Evolutionary conservation across 2,113 vertebrate genomes (phyloP).

Genomic region (Tupaia chinensis): DNA sequence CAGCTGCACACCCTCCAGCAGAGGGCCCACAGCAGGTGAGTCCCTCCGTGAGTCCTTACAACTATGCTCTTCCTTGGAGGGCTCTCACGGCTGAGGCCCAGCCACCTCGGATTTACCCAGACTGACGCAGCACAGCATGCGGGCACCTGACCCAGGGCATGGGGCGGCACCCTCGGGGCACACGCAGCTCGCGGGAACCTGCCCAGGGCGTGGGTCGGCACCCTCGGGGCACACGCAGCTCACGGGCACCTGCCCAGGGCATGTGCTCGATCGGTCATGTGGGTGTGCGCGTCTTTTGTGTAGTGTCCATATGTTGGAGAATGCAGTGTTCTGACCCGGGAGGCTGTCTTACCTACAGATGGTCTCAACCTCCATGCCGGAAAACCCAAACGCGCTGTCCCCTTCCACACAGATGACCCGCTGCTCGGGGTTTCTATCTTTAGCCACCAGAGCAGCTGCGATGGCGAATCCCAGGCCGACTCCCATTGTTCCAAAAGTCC

Average conservation of each 20-base stretch:
- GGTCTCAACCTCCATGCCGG: conserved; percentile 98
- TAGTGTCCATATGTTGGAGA: background rate
- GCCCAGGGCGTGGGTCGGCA: no score
- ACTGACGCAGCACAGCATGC: no score
- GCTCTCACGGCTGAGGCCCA: no score
- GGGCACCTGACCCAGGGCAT: no score
- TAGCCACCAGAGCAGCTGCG: conserved; percentile 93
- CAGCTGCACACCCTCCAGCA: no score
- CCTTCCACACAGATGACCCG: conserved; percentile 95
- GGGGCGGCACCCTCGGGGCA: no score
- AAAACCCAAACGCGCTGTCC: conserved; percentile 98
- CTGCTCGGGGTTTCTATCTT: conserved; percentile 82
- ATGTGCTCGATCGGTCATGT: no score
- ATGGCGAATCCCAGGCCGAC: conserved; percentile 97
- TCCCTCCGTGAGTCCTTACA: background rate
- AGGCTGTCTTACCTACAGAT: conserved; percentile 93
- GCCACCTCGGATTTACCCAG: no score
- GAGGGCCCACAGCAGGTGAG: background rate
- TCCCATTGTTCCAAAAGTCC: conserved; percentile 98
- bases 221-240: no score
- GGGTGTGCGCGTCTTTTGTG: background rate
- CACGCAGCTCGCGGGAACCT: no score
- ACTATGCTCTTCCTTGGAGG: background rate
- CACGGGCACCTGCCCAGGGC: no score
- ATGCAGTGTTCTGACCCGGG: background rate